Conservation (phyloP, 1,140 invertebrate genomes). For the Aphaenogaster floridana region DNA sequence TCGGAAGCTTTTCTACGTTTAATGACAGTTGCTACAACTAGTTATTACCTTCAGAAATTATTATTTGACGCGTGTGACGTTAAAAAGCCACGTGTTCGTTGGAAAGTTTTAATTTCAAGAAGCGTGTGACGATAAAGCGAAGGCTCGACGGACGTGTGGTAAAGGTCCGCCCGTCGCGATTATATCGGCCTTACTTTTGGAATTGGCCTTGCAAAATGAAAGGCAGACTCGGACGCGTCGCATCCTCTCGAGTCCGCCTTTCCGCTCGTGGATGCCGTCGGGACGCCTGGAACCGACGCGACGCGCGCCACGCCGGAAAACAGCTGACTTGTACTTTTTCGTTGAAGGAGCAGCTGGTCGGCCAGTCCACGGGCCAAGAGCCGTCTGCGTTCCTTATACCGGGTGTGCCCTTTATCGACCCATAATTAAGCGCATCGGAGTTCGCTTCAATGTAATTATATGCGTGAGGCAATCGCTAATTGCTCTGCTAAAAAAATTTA, state of each 20-base stretch:
- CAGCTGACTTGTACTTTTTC: constrained; percentile 80
- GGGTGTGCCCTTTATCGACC: constrained; percentile 55
- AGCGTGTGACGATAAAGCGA: neutral
- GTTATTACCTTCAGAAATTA: constrained; percentile 44
- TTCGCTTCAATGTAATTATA: constrained; percentile 29
- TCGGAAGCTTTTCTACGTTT: constrained; percentile 30
- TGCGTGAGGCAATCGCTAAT: neutral
- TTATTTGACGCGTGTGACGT: constrained; percentile 19
- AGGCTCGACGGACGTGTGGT: neutral
- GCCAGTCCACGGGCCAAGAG: constrained; percentile 67
- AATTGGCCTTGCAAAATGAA: constrained; percentile 48
- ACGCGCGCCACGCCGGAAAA: constrained; percentile 78
- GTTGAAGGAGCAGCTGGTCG: constrained; percentile 75
- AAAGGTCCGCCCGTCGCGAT: neutral
- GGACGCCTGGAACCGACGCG: constrained; percentile 57
- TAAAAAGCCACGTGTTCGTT: neutral
- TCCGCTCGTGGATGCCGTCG: constrained; percentile 31
- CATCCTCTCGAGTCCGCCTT: constrained; percentile 12
- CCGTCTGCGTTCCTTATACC: constrained; percentile 76
- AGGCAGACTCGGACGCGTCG: constrained; percentile 5
- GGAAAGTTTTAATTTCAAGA: constrained; percentile 8
- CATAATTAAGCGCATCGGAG: neutral
- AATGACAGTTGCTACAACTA: constrained; percentile 7
- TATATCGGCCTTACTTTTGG: constrained; percentile 1
- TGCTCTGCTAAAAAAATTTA: neutral